Evolutionary conservation across 2,888 invertebrate genomes (phyloP).

Genomic region (Hypomecis punctinalis): DNA sequence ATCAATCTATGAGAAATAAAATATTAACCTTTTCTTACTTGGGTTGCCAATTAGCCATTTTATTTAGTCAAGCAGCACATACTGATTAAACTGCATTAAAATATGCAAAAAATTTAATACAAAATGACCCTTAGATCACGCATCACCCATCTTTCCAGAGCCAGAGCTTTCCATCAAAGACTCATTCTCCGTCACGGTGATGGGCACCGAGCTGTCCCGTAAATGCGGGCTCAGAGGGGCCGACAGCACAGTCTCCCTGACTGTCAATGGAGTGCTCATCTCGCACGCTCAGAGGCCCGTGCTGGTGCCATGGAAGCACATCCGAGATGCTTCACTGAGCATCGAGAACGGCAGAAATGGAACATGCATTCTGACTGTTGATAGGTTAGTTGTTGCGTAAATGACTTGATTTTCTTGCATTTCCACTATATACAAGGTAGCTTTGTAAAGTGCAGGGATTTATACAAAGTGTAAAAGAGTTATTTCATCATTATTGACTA

Average conservation of each 20-base stretch:
- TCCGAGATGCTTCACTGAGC: slow-evolving; percentile 83
- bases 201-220: slow-evolving; percentile 87
- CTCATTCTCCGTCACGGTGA: slow-evolving; percentile 85
- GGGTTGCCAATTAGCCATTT: too few species aligned
- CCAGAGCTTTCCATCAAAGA: slow-evolving; percentile 78
- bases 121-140: slow-evolving; percentile 42
- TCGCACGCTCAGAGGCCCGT: slow-evolving; percentile 80
- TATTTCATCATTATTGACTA: too few species aligned
- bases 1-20: too few species aligned
- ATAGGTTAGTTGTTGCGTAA: slow-evolving; percentile 75
- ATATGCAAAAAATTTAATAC: slow-evolving; percentile 7
- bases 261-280: slow-evolving; percentile 82
- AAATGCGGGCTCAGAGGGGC: slow-evolving; percentile 85
- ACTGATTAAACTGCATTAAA: neutral
- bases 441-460: too few species aligned
- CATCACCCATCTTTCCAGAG: slow-evolving; percentile 65
- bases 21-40: too few species aligned
- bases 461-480: too few species aligned
- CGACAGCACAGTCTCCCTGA: slow-evolving; percentile 84
- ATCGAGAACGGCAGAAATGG: slow-evolving; percentile 83
- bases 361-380: slow-evolving; percentile 86
- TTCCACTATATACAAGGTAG: too few species aligned
- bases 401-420: slow-evolving; percentile 15
- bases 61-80: too few species aligned
- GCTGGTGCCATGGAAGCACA: slow-evolving; percentile 86